These are phyloP conservation scores for Calonectris borealis DNA, from an alignment of 2,113 vertebrate species.

Conservation along the genomic window DNA sequence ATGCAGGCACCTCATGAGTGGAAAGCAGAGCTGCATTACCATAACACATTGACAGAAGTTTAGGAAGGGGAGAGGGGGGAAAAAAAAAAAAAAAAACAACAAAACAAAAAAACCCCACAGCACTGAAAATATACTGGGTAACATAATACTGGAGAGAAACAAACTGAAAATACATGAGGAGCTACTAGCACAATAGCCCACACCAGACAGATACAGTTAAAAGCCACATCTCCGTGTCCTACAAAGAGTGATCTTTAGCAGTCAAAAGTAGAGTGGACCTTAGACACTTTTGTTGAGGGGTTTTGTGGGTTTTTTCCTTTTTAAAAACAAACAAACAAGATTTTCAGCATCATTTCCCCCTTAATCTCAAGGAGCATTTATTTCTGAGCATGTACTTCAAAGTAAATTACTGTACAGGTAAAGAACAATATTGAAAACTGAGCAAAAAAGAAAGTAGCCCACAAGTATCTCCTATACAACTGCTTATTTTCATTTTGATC, in stretches of 20 bases:
- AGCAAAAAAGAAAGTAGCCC: constrained; percentile 8
- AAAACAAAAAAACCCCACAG: not conserved
- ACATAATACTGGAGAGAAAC: constrained; percentile 35
- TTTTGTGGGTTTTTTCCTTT: not conserved
- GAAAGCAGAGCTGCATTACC: constrained; percentile 59
- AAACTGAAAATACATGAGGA: constrained; percentile 35
- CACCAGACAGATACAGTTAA: not conserved
- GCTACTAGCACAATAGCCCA: not conserved
- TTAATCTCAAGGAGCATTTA: not conserved
- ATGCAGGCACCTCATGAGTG: constrained; percentile 62
- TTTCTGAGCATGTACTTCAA: not conserved
- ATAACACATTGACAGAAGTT: constrained; percentile 69
- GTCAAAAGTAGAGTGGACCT: not conserved
- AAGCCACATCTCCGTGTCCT: not conserved
- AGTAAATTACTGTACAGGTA: not conserved
- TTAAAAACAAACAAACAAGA: not conserved
- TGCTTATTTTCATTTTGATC: not conserved
- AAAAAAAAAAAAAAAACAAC: not conserved
- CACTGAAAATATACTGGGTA: constrained; percentile 52
- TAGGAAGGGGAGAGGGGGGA: constrained; percentile 16
- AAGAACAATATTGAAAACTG: not conserved
- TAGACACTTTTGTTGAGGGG: not conserved
- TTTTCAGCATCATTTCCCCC: not conserved
- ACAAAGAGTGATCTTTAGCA: not conserved
- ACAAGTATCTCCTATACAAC: not conserved